A percentile compares a stretch with the other conserved stretches of the same genome.
Conservation (phyloP, 1,140 invertebrate genomes). For the Sesamia nonagrioides region DNA sequence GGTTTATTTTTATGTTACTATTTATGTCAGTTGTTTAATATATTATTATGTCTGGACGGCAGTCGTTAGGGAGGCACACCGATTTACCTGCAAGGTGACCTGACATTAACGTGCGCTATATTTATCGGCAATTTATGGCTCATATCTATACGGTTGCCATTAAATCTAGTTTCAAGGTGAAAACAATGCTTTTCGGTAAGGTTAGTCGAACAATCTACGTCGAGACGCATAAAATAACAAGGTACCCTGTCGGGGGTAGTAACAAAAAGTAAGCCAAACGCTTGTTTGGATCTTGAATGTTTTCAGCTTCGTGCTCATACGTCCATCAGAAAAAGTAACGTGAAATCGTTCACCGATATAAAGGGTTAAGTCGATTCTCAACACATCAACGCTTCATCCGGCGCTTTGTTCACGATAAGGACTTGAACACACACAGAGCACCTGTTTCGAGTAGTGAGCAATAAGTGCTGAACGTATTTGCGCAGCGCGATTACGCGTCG, state of each 20-base stretch:
- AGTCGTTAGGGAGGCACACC: background rate
- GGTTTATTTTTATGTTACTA: slow-evolving; percentile 34
- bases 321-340: slow-evolving; percentile 30
- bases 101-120: slow-evolving; percentile 9
- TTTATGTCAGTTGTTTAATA: slow-evolving; percentile 34
- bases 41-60: slow-evolving; percentile 29
- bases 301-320: background rate
- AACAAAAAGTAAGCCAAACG: background rate
- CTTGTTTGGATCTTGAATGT: background rate
- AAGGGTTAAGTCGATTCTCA: slow-evolving; percentile 70
- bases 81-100: slow-evolving; percentile 32
- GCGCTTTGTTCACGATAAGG: slow-evolving; percentile 76
- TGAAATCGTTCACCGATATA: slow-evolving; percentile 35
- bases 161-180: slow-evolving; percentile 32
- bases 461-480: slow-evolving; percentile 83
- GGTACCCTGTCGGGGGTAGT: background rate
- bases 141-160: slow-evolving; percentile 23
- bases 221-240: background rate
- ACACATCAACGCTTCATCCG: slow-evolving; percentile 69
- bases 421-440: slow-evolving; percentile 69
- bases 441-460: slow-evolving; percentile 72
- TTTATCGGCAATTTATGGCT: slow-evolving; percentile 30
- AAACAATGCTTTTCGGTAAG: slow-evolving; percentile 6
- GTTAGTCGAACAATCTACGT: background rate
- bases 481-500: slow-evolving; percentile 74